Evolutionary conservation across 1,140 invertebrate species (phyloP), one percentile per base, ranked within the genome.

Genomic region (Drosophila leontia): DNA sequence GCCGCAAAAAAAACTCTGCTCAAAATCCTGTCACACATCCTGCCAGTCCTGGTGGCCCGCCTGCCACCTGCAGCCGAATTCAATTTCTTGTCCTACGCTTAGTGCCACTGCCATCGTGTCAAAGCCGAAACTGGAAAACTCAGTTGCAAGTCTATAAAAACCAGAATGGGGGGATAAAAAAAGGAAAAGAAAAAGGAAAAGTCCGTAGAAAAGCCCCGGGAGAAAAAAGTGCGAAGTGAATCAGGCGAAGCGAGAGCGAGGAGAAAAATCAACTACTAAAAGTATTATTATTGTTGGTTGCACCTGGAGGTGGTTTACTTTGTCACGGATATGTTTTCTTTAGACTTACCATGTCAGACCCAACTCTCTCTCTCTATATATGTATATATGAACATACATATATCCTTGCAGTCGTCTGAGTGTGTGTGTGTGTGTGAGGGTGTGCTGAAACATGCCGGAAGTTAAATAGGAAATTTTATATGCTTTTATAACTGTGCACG

Each of bases 311-410:
- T 79, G 85, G 74, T 85, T 88, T 85, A 84, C 85, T 88, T 88
- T 88, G 85, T 88, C 85, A 88, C 85, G 85, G 85, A 88, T 88
- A 90, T 88, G 85, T 88, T 88, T 90, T 90, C 86, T 74, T 85
- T 81, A 58, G 78, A 88, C 80, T 88, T 85, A 78, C 80, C 77
- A 84, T 68, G 67, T 80, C 84, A 78, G 75, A 68, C 58, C 51
- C 15, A 42, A 26, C 60, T 58, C 41, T 44, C 23, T 44, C 23
- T 23, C 15, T 26, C 35, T 34, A 17, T 17, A 15, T 26, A 13
- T 42, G n/a, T 35, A 0, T 51, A 0, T 51, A 37, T 34, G 11
- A 13, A 6, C 5, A 29, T 42, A 17, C 26, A 23, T 50, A 32
- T 23, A 29, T 56, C 34, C 41, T 19, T 55, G 17, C 34, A 55